Evolutionary conservation across 2,797 vertebrate species (phyloP).

Genomic region (Natrix natrix): DNA sequence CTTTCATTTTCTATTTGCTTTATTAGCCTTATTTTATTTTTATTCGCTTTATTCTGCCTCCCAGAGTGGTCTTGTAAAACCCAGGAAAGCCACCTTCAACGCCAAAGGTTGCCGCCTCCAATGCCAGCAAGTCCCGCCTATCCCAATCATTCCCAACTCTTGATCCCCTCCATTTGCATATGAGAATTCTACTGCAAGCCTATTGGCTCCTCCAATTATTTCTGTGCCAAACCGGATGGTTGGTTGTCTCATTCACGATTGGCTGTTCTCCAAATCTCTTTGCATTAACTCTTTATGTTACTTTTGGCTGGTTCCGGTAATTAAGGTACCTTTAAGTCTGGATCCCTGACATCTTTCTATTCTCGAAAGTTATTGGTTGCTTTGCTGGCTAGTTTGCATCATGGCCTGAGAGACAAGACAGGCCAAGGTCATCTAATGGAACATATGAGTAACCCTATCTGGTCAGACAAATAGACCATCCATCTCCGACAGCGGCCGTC

Average conservation of each 20-base stretch:
- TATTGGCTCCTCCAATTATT: not conserved
- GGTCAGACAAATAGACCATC: not conserved
- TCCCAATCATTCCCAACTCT: not conserved
- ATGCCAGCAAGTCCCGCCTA: not conserved
- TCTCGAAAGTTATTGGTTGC: not conserved
- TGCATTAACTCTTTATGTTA: not conserved
- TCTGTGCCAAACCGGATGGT: not conserved
- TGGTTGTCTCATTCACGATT: not conserved
- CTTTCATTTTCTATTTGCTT: not conserved
- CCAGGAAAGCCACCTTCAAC: not conserved
- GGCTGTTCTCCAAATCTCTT: not conserved
- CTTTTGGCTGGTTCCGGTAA: not conserved
- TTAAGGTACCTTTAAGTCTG: slow-evolving; percentile 5
- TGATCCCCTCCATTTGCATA: not conserved
- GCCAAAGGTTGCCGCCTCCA: not conserved
- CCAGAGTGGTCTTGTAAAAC: too few relatives aligned
- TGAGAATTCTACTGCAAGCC: not conserved
- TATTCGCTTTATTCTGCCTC: not conserved
- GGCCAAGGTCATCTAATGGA: slow-evolving; percentile 16
- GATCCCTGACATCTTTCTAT: not conserved
- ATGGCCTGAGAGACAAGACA: not conserved
- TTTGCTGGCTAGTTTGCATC: slow-evolving; percentile 1
- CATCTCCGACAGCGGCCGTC: not conserved
- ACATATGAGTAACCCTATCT: not conserved
- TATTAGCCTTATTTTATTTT: not conserved